phyloP scores from a whole-genome alignment of 2,797 vertebrate genomes.

The Onychomys torridus region DNA sequence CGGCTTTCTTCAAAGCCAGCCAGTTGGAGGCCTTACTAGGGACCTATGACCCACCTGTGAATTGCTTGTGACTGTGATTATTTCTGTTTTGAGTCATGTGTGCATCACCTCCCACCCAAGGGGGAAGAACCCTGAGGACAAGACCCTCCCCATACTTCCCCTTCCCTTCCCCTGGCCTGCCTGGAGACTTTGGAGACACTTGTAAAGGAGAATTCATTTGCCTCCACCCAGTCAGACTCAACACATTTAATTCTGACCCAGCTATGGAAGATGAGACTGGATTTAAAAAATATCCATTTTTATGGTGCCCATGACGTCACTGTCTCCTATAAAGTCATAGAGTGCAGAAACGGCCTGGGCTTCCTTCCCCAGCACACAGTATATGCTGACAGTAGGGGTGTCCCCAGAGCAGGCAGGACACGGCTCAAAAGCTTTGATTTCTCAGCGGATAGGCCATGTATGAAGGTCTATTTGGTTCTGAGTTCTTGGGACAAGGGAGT shows the following conservation, averaged over 20 bases:
- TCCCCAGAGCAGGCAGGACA: background rate
- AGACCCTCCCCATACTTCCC: background rate
- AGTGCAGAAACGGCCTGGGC: background rate
- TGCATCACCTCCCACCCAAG: background rate
- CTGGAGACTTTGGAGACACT: background rate
- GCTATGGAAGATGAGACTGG: background rate
- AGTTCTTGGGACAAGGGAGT: background rate
- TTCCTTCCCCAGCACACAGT: background rate
- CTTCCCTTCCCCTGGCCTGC: background rate
- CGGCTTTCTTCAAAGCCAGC: background rate
- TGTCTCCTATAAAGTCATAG: background rate
- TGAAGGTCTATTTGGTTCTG: background rate
- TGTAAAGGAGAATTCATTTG: background rate
- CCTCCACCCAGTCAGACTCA: background rate
- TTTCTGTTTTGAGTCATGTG: background rate
- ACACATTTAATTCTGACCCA: background rate
- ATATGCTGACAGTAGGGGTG: background rate
- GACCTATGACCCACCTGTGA: background rate
- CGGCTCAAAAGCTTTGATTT: background rate
- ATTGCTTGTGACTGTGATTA: background rate
- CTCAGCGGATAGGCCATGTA: background rate
- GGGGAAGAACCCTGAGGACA: background rate
- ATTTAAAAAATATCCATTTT: background rate
- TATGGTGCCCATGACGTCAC: background rate
- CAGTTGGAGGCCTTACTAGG: background rate